Evolutionary conservation across 2,113 vertebrate genomes (phyloP), one percentile per base, ranked within the genome.

Genomic region (Gavialis gangeticus): DNA sequence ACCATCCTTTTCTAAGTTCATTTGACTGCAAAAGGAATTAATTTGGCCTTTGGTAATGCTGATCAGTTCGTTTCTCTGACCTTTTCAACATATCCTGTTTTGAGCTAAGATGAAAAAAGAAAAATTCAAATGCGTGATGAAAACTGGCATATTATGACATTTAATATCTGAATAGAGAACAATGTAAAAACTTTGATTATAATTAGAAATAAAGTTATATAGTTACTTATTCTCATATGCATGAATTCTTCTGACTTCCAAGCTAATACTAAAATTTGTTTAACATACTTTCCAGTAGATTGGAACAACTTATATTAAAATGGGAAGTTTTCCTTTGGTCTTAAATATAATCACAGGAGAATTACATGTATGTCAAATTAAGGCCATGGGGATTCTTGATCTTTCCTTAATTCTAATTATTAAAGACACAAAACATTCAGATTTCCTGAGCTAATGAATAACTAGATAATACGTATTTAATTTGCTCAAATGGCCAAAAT

Each of bases 21-120:
- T 92, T 96, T 98, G 59, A 87, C 76, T 91, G 46, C 69, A 91
- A 92, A 92, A 96, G 12, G 90, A 97, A 97, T 97, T 89, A 96
- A 96, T 96, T 91, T 97, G 88, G 75, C 89, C 84, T 84, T 95
- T 87, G 91, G 69, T 92, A 96, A 97, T 81, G 64, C 18, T 95
- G 77, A 94, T 96, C 85, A 90, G 79, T 64, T 97, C 79, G 10
- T 96, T 92, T 95, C 82, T 21, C 6, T 98, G 95, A 97, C 93
- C 79, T 97, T 97, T 96, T 97, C 79, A 84, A 82, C 10, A 96
- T 93, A 94, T 88, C 62, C 76, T 97, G 56, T 82, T 94, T 96
- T 64, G 73, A 97, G 24, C 87, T 90, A 91, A 77, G 22, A 83
- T 21, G 25, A 56, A 64, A 84, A 78, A 93, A 91, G 37, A 71